Base-by-base conservation (phyloP, 2,113 vertebrate species). In the Silurus asotus region DNA sequence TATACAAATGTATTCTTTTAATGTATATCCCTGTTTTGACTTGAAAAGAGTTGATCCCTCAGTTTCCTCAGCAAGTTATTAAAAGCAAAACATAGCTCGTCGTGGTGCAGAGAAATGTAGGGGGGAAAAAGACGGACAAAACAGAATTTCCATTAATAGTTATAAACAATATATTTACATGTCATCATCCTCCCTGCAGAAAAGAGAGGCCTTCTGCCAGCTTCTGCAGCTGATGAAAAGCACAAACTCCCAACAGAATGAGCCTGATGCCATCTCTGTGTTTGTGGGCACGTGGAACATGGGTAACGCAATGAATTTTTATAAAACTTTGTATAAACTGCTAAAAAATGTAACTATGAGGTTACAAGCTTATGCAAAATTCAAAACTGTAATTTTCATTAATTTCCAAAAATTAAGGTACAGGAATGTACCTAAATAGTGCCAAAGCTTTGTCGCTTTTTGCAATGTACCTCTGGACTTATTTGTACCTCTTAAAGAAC, bases 261-360 rank as follows among this genome's bases (percentile, higher is more conserved):
- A 97, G 90, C 96, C 96, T 0, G 96, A 97, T 49, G 56, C 95
- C 88, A 91, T 97, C 90, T 97, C 96, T 0, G 92, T 97, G 76
- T 97, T 96, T 10, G 87, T 97, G 0, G 97, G 96, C 89, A 96
- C 95, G 0, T 97, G 96, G 97, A 97, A 97, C 89, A 97, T 97
- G 96, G 96, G 97, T 97, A 94, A 94, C 56, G 23, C 61, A 75
- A 48, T 69, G 37, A 70, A 53, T 64, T 74, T 49, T 59, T 20
- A 49, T 45, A 45, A 23, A 51, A 37, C 37, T 14, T 83, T 37
- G 11, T 8, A 45, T 75, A 17, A 20, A 53, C n/a, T 28, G 14
- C 48, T 65, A 14, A 45, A 51, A 55, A 55, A 55, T 53, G 17
- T 13, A 56, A 20, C 67, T 70, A 9, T 59, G 25, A 59, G 28